These are phyloP conservation scores for Frieseomelitta varia DNA, from an alignment of 1,140 invertebrate species.

Conservation along the genomic window DNA sequence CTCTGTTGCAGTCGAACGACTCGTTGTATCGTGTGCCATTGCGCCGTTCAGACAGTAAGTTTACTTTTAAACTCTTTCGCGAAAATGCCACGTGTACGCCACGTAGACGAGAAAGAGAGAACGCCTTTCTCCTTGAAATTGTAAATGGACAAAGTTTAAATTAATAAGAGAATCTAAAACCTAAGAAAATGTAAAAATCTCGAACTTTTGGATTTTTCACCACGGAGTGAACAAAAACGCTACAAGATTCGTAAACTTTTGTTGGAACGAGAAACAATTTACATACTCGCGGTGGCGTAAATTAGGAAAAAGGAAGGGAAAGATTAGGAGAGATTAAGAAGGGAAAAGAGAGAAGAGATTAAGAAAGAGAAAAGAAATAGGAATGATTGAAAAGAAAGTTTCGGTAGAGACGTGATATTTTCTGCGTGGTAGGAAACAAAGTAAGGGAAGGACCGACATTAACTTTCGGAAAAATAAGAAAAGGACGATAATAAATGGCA, in stretches of 20 bases:
- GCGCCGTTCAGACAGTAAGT: background rate
- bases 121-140: background rate
- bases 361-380: background rate
- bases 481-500: background rate
- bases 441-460: background rate
- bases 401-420: background rate
- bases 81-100: background rate
- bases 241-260: background rate
- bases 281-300: too few species aligned
- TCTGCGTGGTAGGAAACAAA: background rate
- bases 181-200: background rate
- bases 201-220: background rate
- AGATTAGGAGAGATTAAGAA: too few species aligned
- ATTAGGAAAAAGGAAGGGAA: background rate
- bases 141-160: background rate
- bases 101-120: too few species aligned
- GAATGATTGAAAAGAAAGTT: background rate
- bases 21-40: conserved; percentile 20
- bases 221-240: background rate
- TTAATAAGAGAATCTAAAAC: too few species aligned
- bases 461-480: background rate
- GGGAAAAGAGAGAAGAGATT: background rate
- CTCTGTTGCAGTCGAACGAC: conserved; percentile 14
- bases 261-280: background rate
- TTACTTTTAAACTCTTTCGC: background rate